Conservation (phyloP, 2,888 invertebrate species). For the Chrysolina americana region DNA sequence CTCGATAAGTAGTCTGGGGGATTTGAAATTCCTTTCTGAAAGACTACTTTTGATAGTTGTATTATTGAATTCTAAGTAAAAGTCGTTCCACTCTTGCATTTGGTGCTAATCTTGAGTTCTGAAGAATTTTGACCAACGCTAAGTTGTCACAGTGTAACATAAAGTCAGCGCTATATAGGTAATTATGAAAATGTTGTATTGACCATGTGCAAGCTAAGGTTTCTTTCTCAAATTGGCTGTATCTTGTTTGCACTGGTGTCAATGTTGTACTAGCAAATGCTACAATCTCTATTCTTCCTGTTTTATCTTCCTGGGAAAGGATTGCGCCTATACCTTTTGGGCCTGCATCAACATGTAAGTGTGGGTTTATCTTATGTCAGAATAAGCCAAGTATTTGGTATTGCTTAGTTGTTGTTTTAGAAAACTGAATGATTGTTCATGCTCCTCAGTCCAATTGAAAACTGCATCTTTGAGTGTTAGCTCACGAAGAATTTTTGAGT, state of each 20-base stretch:
- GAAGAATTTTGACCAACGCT: background rate
- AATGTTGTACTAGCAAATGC: background rate
- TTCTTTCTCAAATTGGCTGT: background rate
- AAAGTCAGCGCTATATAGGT: too few species aligned
- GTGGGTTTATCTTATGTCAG: conserved; percentile 9
- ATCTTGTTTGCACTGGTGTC: background rate
- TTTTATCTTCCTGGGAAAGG: background rate
- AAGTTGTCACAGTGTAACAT: too few species aligned
- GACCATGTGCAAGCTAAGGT: background rate
- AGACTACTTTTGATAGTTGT: too few species aligned
- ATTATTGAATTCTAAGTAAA: too few species aligned
- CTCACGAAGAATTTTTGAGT: conserved; percentile 12
- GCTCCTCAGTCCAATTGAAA: conserved; percentile 22
- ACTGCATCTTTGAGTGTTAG: conserved; percentile 23
- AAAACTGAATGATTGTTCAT: conserved; percentile 21
- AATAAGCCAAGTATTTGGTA: conserved; percentile 15
- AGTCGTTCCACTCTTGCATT: background rate
- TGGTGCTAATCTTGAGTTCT: background rate
- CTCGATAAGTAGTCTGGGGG: too few species aligned
- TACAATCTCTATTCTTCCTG: background rate
- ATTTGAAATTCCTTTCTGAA: too few species aligned
- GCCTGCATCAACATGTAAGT: background rate
- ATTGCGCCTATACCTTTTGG: background rate
- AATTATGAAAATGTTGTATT: background rate
- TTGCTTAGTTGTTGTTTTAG: conserved; percentile 25